phyloP scores from a whole-genome alignment of 1,140 invertebrate genomes.

The Leptinotarsa texana region DNA sequence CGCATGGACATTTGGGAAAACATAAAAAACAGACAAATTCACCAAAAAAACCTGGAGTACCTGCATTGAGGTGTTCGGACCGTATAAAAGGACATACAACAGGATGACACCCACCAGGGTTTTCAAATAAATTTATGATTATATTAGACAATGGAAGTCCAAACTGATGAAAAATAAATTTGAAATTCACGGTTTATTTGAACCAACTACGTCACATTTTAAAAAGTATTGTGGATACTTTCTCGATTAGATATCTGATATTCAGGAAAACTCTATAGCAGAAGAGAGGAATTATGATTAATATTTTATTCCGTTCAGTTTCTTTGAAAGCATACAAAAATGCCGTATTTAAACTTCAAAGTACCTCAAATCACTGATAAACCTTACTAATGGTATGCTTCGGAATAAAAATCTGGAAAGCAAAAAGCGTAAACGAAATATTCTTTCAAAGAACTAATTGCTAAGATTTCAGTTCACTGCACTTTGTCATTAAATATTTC shows the following conservation, averaged over 20 bases:
- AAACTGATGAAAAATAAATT: too few relatives aligned
- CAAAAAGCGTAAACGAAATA: conserved; percentile 45
- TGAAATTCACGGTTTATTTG: too few relatives aligned
- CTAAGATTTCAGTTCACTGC: conserved; percentile 53
- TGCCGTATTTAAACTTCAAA: conserved; percentile 49
- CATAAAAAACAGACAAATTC: too few relatives aligned
- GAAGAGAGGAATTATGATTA: background rate
- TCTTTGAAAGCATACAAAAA: conserved; percentile 22
- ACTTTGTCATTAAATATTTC: conserved; percentile 44
- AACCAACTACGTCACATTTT: too few relatives aligned
- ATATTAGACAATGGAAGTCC: too few relatives aligned
- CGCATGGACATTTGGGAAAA: too few relatives aligned
- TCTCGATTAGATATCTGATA: background rate
- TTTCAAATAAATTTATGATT: too few relatives aligned
- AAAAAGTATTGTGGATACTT: too few relatives aligned
- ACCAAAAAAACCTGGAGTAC: too few relatives aligned
- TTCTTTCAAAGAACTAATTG: conserved; percentile 53
- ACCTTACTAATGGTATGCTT: conserved; percentile 53
- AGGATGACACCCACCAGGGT: too few relatives aligned
- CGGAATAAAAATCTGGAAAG: conserved; percentile 44
- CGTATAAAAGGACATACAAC: too few relatives aligned
- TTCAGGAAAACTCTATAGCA: background rate
- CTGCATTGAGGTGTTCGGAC: too few relatives aligned
- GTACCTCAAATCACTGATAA: conserved; percentile 52
- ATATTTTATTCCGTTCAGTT: conserved; percentile 19